These are phyloP conservation scores for Scomberomorus guttatus DNA, from an alignment of 2,797 vertebrate species.

Conservation along the genomic window DNA sequence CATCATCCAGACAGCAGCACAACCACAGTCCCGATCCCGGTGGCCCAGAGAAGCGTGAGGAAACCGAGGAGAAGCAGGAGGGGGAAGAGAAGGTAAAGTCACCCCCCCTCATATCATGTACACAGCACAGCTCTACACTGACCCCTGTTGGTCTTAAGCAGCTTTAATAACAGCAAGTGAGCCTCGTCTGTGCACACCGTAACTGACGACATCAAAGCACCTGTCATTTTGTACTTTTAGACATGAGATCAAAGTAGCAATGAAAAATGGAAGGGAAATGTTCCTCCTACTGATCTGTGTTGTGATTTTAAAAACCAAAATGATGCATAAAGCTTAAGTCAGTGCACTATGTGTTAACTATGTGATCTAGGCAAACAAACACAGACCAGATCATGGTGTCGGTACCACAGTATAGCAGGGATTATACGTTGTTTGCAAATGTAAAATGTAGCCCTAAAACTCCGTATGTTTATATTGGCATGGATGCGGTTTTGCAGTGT, in stretches of 20 bases:
- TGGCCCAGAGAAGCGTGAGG: constrained; percentile 34
- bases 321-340: background rate
- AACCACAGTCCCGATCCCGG: constrained; percentile 31
- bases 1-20: constrained; percentile 72
- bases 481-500: constrained; percentile 70
- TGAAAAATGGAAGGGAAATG: background rate
- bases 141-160: constrained; percentile 49
- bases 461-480: constrained; percentile 78
- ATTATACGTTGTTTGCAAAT: constrained; percentile 15
- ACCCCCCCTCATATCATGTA: background rate
- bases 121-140: constrained; percentile 24
- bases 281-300: background rate
- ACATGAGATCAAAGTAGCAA: background rate
- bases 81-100: constrained; percentile 71
- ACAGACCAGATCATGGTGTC: constrained; percentile 1
- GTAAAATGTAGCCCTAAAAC: constrained; percentile 38
- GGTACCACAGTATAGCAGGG: background rate
- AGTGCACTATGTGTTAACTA: background rate
- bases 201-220: constrained; percentile 1
- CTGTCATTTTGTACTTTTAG: background rate
- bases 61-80: constrained; percentile 42
- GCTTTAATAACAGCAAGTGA: background rate
- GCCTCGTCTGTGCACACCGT: background rate
- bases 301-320: background rate
- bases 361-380: constrained; percentile 2